Percentiles rank a stretch among this genome's conserved stretches.
Evolutionary conservation across 2,888 invertebrate genomes (phyloP).

Genomic region (Phlogophora meticulosa): DNA sequence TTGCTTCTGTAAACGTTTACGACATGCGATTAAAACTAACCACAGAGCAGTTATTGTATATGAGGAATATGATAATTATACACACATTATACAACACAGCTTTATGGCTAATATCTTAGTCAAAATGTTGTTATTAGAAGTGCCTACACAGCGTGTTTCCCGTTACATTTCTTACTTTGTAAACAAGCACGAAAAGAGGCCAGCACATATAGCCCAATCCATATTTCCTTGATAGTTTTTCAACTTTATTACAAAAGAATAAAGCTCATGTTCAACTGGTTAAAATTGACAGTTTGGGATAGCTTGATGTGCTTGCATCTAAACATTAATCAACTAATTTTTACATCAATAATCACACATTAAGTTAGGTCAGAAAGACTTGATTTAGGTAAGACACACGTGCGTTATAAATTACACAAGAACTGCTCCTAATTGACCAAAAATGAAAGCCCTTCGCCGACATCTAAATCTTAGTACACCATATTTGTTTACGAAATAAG

Average conservation of each 20-base stretch:
- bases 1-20: constrained; percentile 88
- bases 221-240: too few relatives aligned
- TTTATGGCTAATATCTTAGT: constrained; percentile 79
- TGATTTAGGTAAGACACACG: too few relatives aligned
- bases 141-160: background rate
- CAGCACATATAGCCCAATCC: too few relatives aligned
- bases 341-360: too few relatives aligned
- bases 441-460: background rate
- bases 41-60: constrained; percentile 71
- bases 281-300: too few relatives aligned
- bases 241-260: too few relatives aligned
- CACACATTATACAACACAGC: constrained; percentile 49
- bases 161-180: background rate
- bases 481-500: background rate
- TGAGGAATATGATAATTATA: constrained; percentile 63
- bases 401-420: too few relatives aligned
- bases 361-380: too few relatives aligned
- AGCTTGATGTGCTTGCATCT: too few relatives aligned
- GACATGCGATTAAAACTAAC: constrained; percentile 87
- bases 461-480: background rate
- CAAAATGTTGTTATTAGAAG: constrained; percentile 75
- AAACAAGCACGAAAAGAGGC: background rate
- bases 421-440: too few relatives aligned
- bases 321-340: too few relatives aligned
- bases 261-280: too few relatives aligned